Evolutionary conservation across 2,888 invertebrate species (phyloP).

Genomic region (Agonopterix heracliana): DNA sequence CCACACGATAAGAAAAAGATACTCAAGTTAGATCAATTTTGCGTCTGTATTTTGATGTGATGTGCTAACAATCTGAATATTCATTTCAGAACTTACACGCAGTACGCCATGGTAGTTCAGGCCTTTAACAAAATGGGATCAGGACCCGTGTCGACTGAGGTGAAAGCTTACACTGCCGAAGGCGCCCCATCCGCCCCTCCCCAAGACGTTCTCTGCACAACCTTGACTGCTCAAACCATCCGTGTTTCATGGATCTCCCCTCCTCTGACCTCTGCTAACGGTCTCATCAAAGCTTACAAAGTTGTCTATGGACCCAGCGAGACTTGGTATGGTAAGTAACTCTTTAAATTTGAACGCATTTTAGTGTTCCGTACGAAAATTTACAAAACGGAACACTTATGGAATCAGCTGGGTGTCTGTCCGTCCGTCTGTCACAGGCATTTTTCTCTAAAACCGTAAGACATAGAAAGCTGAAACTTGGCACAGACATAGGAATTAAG

Average conservation of each 20-base stretch:
- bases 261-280: conserved; percentile 92
- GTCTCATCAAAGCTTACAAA: conserved; percentile 97
- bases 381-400: too few species aligned
- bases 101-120: conserved; percentile 96
- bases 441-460: background rate
- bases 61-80: background rate
- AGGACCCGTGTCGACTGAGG: conserved; percentile 92
- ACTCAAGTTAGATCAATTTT: too few species aligned
- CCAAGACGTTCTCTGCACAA: conserved; percentile 93
- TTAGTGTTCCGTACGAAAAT: too few species aligned
- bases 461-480: background rate
- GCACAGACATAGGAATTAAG: too few species aligned
- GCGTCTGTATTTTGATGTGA: background rate
- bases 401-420: too few species aligned
- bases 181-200: conserved; percentile 95
- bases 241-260: conserved; percentile 97
- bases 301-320: conserved; percentile 94
- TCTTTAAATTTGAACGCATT: background rate
- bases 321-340: conserved; percentile 90
- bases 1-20: too few species aligned
- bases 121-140: conserved; percentile 96
- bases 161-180: conserved; percentile 94
- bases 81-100: conserved; percentile 87
- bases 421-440: too few species aligned
- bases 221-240: conserved; percentile 95